Conservation (phyloP, 2,113 vertebrate species). For the Guaruba guarouba region DNA sequence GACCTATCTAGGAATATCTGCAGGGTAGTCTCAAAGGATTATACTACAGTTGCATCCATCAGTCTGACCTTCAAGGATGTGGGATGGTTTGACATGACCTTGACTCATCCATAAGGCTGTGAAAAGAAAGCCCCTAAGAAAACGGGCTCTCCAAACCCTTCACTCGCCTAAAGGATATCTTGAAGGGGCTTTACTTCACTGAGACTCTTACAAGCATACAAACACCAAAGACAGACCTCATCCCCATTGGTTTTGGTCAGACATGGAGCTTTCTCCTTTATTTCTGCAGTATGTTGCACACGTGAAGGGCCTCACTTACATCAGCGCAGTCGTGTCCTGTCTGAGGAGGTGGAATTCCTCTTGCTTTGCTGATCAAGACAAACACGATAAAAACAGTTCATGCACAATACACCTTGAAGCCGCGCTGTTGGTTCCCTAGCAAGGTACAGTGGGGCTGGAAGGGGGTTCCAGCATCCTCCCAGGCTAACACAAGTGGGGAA, state of each 20-base stretch:
- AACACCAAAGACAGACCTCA: neutral
- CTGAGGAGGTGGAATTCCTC: conserved; percentile 20
- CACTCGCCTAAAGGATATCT: fast-evolving
- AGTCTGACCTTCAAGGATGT: neutral
- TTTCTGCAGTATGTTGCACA: conserved; percentile 51
- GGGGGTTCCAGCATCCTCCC: fast-evolving
- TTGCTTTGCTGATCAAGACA: conserved; percentile 46
- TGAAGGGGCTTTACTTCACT: neutral
- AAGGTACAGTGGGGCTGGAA: neutral
- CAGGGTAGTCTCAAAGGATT: neutral
- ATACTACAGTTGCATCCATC: fast-evolving
- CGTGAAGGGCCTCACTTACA: conserved; percentile 16
- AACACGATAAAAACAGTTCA: neutral
- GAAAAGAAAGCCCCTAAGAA: neutral
- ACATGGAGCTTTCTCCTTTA: conserved; percentile 63
- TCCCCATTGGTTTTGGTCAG: neutral
- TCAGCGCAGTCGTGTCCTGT: neutral
- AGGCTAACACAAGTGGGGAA: neutral
- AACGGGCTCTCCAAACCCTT: fast-evolving
- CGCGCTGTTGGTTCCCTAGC: neutral
- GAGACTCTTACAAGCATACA: neutral
- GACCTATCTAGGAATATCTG: neutral
- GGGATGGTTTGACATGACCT: neutral
- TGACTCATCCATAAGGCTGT: neutral
- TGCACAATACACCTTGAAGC: neutral